Base-by-base conservation (phyloP, 2,113 vertebrate species). In the Piaya cayana region DNA sequence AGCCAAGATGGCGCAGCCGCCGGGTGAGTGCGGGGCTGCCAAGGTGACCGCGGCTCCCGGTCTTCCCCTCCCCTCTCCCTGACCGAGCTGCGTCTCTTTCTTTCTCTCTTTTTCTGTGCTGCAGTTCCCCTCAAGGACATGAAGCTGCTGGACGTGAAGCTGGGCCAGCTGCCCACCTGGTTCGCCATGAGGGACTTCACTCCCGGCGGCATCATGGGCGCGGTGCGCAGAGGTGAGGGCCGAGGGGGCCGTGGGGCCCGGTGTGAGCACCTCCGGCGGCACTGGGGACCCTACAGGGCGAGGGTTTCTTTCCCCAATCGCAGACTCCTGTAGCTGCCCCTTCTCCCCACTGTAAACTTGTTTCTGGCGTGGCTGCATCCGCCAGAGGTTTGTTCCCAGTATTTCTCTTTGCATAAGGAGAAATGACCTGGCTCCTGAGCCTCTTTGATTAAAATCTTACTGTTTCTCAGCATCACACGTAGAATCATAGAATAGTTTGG, bases 61-160 rank as follows among this genome's bases (percentile, higher is more conserved):
- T 8, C 4, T 29, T 11, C 26, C 10, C 4, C 5, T 12, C 10
- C 19, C 32, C 17, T 9, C 37, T 13, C n/a, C 37, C 16, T 95
- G 2, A 92, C 53, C 42, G 15, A 5, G 11, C 7, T 18, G 10
- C 42, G 11, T 68, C 26, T 81, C 15, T 19, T 45, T 50, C 21
- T 49, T 21, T 43, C 18, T 49, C 36, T 9, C 13, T 39, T 39
- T 86, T 58, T 68, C 49, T 92, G 29, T 80, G 14, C 63, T 16
- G 75, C 88, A 99, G 99, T 99, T 95, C 96, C 98, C 52, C 18
- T 99, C 50, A 98, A 95, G 74, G 98, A 99, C 67, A 98, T 87
- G 96, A 98, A 95, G 47, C 98, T 99, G 56, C 87, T 99, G 98
- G 99, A 99, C 12, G 99, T 99, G 88, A 99, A 99, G 92, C 91